These are phyloP conservation scores for Caenorhabditis sp. DNA, from an alignment of 2,888 invertebrate species.

Conservation along the genomic window DNA sequence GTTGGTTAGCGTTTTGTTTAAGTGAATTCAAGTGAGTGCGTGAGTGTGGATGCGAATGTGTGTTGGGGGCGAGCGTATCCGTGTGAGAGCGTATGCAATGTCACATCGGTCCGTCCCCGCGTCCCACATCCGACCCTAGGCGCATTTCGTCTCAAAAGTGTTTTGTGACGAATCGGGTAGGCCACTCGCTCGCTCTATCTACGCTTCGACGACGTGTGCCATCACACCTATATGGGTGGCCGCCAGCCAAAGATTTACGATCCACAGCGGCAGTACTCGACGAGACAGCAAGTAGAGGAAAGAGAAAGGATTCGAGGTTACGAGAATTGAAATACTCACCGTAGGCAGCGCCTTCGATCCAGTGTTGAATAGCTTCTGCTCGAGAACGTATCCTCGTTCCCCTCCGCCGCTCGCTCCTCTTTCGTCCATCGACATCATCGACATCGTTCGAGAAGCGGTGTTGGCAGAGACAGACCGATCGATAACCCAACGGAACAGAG, in stretches of 20 bases:
- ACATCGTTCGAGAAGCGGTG: conserved; percentile 31
- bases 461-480: conserved; percentile 18
- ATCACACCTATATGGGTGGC: conserved; percentile 22
- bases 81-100: conserved; percentile 46
- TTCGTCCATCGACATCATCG: conserved; percentile 64
- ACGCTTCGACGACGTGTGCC: conserved; percentile 27
- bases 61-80: conserved; percentile 36
- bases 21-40: conserved; percentile 59
- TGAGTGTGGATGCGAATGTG: conserved; percentile 48
- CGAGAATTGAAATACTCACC: conserved; percentile 46
- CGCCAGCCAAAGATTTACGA: conserved; percentile 28
- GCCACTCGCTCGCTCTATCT: conserved; percentile 18
- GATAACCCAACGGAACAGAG: conserved; percentile 2
- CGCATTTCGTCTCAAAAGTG: conserved; percentile 45
- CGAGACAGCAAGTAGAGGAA: background rate
- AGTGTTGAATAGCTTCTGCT: conserved; percentile 68
- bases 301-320: background rate
- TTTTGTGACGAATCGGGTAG: conserved; percentile 29
- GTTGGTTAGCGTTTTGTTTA: conserved; percentile 60
- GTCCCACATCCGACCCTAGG: conserved; percentile 22
- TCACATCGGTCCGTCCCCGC: conserved; percentile 41
- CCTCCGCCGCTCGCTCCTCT: conserved; percentile 30
- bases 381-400: conserved; percentile 43
- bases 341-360: conserved; percentile 63
- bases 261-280: background rate